Conservation (phyloP, 1,140 invertebrate genomes). For the Penaeus japonicus region DNA sequence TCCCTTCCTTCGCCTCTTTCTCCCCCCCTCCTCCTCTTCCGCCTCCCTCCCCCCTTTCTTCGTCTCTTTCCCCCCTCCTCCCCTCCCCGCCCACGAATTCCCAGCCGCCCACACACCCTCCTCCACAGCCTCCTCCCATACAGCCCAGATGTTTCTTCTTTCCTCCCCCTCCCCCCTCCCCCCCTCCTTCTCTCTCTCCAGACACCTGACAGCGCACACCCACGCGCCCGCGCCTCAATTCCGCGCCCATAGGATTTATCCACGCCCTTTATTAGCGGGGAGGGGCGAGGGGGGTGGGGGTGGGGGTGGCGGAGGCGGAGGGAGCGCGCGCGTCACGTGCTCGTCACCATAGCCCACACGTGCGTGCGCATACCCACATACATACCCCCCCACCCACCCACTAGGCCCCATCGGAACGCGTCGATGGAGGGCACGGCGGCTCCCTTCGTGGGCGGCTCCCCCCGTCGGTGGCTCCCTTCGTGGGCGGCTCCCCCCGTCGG, state of each 20-base stretch:
- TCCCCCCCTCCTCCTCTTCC: background rate
- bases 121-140: background rate
- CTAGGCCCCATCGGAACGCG: no score
- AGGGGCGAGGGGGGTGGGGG: constrained; percentile 4
- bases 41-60: background rate
- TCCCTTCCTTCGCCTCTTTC: no score
- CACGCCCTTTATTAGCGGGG: background rate
- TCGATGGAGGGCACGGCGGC: no score
- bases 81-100: no score
- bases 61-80: background rate
- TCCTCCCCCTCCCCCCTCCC: background rate
- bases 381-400: no score
- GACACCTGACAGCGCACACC: background rate
- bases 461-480: no score
- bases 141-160: background rate
- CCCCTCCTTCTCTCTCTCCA: background rate
- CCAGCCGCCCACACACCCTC: background rate
- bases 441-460: no score
- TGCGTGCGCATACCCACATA: no score
- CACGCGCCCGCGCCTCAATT: background rate
- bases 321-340: no score
- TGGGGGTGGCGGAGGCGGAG: background rate
- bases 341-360: no score
- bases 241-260: background rate
- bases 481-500: no score